Base-by-base conservation (phyloP, 1,140 invertebrate species). In the Philopotamus ludificatus region DNA sequence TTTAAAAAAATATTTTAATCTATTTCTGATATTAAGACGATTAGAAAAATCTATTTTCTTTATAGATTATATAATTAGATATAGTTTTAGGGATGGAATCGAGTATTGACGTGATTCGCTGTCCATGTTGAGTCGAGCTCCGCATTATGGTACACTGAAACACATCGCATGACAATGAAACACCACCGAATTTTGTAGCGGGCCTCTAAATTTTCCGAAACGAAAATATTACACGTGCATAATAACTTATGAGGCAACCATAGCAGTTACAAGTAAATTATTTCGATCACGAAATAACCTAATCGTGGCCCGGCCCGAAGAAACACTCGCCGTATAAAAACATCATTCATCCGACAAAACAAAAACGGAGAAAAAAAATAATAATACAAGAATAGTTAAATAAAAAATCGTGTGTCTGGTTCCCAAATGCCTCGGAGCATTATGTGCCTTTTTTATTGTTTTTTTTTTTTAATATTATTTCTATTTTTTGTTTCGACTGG, bases 261-360 rank as follows among this genome's bases (percentile, higher is more conserved):
- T 4, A 34, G 12, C 21, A 26, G 57, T 60, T 60, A 47, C 57
- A 60, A 60, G 57, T 60, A 60, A 60, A 60, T 60, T 60, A 60
- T 60, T 60, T 60, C 21, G 42, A 60, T 60, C 57, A 60, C 57
- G 57, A 60, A 60, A 60, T 47, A 22, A 41, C 57, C 57, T 49
- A 60, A 60, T 60, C 57, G 57, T 60, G 57, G 54, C 23, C 34
- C 54, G n/a, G 42, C 22, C 42, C 47, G 15, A n/a, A n/a, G 54
- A 60, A 60, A 60, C 57, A 23, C 57, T 49, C 57, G 23, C 44
- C 1, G 26, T 60, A 60, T 60, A 60, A 60, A 60, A 60, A 60
- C 57, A 60, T 60, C 57, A 60, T 60, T 60, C 57, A 60, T 60
- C 57, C 44, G 12, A 47, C 42, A 60, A 25, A 60, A 34, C 55